Percentiles rank a stretch among this genome's conserved stretches.
Evolutionary conservation across 2,888 invertebrate genomes (phyloP).

Genomic region (Cynaeus angustus): DNA sequence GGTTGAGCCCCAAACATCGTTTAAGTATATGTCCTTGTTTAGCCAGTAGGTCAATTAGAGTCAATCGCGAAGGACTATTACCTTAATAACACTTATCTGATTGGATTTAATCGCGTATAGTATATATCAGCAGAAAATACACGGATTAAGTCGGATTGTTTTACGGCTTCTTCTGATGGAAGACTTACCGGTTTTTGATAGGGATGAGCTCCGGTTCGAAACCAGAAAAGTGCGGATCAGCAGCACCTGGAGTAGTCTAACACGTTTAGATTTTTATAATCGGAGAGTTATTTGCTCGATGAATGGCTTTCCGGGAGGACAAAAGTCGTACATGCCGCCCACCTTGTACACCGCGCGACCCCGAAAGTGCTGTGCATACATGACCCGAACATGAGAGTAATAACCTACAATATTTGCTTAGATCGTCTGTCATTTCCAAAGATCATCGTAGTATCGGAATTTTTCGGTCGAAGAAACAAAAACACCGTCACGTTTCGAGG

Average conservation of each 20-base stretch:
- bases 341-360: slow-evolving; percentile 12
- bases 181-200: slow-evolving; percentile 6
- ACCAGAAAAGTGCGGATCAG: slow-evolving; percentile 21
- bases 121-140: slow-evolving; percentile 10
- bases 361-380: slow-evolving; percentile 7
- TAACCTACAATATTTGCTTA: slow-evolving; percentile 10
- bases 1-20: no score
- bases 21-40: slow-evolving; percentile 15
- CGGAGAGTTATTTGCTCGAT: slow-evolving; percentile 2
- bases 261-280: slow-evolving; percentile 19
- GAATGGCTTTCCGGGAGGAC: slow-evolving; percentile 18
- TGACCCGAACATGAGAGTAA: slow-evolving; percentile 8
- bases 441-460: not conserved
- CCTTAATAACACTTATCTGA: slow-evolving; percentile 32
- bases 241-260: slow-evolving; percentile 27
- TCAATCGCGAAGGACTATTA: slow-evolving; percentile 23
- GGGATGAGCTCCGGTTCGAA: slow-evolving; percentile 17
- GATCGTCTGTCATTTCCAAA: not conserved
- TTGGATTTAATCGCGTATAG: slow-evolving; percentile 20
- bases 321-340: slow-evolving; percentile 23
- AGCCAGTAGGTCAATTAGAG: slow-evolving; percentile 32
- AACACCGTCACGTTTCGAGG: slow-evolving; percentile 11
- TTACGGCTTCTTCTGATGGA: not conserved
- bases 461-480: not conserved
- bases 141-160: not conserved